Conservation (phyloP, 2,888 invertebrate genomes). For the Caenorhabditis japonica region DNA sequence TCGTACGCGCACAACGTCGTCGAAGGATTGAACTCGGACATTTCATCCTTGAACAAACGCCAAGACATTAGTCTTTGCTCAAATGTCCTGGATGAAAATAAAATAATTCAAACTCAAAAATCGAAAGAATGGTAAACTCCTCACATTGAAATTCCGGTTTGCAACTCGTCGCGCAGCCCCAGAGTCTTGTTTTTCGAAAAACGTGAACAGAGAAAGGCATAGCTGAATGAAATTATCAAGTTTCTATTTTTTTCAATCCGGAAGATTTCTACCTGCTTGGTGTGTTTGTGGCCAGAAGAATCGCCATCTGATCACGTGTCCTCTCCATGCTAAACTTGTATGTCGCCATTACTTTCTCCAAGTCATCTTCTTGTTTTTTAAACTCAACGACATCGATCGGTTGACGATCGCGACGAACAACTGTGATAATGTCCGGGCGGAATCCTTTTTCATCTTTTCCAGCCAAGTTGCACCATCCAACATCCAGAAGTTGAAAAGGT, state of each 20-base stretch:
- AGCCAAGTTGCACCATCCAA: constrained; percentile 24
- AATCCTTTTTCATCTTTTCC: constrained; percentile 20
- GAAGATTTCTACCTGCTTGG: constrained; percentile 19
- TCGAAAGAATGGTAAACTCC: background rate
- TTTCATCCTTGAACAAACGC: constrained; percentile 21
- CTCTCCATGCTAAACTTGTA: constrained; percentile 34
- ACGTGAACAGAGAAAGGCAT: constrained; percentile 38
- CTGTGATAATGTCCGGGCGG: constrained; percentile 34
- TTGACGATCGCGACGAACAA: constrained; percentile 12
- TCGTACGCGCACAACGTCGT: too few species aligned
- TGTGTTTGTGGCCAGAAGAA: constrained; percentile 41
- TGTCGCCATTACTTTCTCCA: constrained; percentile 18
- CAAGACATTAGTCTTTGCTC: constrained; percentile 41
- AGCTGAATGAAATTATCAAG: constrained; percentile 10
- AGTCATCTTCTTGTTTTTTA: constrained; percentile 1
- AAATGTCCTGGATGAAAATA: constrained; percentile 21
- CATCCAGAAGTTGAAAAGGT: constrained; percentile 37
- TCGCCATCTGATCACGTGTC: constrained; percentile 9
- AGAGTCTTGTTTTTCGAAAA: constrained; percentile 21
- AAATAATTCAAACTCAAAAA: background rate
- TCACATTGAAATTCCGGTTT: constrained; percentile 19
- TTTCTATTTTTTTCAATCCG: background rate
- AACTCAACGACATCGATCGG: constrained; percentile 15
- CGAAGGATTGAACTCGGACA: background rate
- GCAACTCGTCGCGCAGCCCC: constrained; percentile 15